Conservation (phyloP, 2,113 vertebrate genomes). For the Hydrolagus affinis region DNA sequence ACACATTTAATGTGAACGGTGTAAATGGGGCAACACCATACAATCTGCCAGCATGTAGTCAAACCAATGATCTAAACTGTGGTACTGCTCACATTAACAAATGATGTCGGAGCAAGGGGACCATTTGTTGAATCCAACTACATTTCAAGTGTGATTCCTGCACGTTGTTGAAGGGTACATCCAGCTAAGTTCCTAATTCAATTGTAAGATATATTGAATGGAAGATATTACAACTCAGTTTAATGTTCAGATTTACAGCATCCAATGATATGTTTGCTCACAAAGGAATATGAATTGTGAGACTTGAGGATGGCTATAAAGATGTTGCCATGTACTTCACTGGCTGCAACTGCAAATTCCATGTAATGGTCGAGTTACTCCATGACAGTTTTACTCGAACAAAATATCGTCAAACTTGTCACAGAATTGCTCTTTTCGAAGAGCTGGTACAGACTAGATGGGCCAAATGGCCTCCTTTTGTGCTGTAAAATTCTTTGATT, state of each 20-base stretch:
- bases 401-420: not conserved
- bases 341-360: slow-evolving; percentile 1
- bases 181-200: slow-evolving; percentile 1
- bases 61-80: not conserved
- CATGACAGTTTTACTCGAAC: not conserved
- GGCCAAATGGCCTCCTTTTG: no score
- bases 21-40: not conserved
- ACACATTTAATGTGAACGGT: no score
- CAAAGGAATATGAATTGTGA: not conserved
- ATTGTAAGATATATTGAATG: not conserved
- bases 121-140: not conserved
- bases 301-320: not conserved
- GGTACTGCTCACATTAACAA: not conserved
- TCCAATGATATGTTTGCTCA: not conserved
- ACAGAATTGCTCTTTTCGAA: no score
- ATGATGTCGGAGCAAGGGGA: not conserved
- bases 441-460: no score
- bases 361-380: not conserved
- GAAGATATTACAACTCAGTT: not conserved
- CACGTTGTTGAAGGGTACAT: not conserved
- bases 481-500: no score
- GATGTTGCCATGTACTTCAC: not conserved
- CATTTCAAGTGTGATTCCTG: not conserved
- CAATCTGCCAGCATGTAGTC: slow-evolving; percentile 1
- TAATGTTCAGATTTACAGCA: not conserved